A percentile compares a stretch with the other conserved stretches of the same genome.
Evolutionary conservation across 2,113 vertebrate genomes (phyloP).

Genomic region (Epinephelus cyanopodus): DNA sequence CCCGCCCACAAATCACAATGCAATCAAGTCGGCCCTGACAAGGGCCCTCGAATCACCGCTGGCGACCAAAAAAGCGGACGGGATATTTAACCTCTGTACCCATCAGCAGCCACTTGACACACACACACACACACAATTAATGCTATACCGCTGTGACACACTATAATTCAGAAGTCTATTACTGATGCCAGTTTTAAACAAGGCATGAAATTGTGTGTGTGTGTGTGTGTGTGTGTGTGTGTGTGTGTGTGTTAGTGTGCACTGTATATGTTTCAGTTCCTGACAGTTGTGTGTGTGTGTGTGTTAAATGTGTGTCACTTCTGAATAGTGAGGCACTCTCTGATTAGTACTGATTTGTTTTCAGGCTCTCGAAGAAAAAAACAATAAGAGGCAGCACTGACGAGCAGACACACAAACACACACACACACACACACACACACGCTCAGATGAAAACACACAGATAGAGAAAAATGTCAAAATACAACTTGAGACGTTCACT

Average conservation of each 20-base stretch:
- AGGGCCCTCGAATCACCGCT: constrained; percentile 81
- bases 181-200: constrained; percentile 50
- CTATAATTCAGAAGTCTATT: constrained; percentile 79
- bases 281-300: constrained; percentile 3
- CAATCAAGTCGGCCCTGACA: constrained; percentile 76
- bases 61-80: constrained; percentile 58
- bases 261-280: neutral
- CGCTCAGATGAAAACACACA: constrained; percentile 22
- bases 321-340: constrained; percentile 50
- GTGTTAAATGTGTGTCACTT: constrained; percentile 51
- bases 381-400: constrained; percentile 47
- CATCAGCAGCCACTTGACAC: constrained; percentile 72
- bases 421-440: constrained; percentile 9
- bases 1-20: constrained; percentile 77
- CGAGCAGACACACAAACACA: constrained; percentile 13
- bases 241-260: constrained; percentile 7
- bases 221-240: constrained; percentile 20
- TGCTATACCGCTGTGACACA: constrained; percentile 53
- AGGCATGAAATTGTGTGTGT: constrained; percentile 11
- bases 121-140: constrained; percentile 55
- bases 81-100: constrained; percentile 79
- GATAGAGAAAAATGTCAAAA: constrained; percentile 50
- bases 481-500: constrained; percentile 41
- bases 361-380: constrained; percentile 58
- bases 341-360: constrained; percentile 76